Evolutionary conservation across 2,888 invertebrate species (phyloP), one percentile per base, ranked within the genome.

Genomic region (Drosophila aldrichi): DNA sequence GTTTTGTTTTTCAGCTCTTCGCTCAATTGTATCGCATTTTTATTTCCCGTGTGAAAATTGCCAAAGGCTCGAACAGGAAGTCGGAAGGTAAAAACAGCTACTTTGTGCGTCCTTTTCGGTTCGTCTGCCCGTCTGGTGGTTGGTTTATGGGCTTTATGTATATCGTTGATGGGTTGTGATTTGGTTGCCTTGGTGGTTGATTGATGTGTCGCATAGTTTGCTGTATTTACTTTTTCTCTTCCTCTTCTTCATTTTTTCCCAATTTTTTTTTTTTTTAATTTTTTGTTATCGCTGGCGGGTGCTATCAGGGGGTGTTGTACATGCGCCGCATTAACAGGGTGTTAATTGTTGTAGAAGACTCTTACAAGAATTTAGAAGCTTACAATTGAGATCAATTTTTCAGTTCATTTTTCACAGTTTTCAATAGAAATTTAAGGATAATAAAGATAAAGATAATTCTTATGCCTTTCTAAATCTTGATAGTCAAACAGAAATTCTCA

Each of bases 31-130:
- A 88, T 77, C 88, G 77, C 81, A 81, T 85, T 82, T 88, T 86
- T 86, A 88, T 89, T 86, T 86, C 86, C 86, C 86, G 86, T 86
- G 86, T 86, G 86, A 86, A 86, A 85, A 85, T 89, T 57, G 84
- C 89, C 81, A 71, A 71, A 67, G 76, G 66, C 70, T 51, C 48
- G 76, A 66, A 81, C 84, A 89, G 82, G 88, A 88, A 83, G 81
- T 46, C 49, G 63, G 56, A 64, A 61, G 67, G 58, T 49, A 70
- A 59, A 61, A 71, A 72, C 59, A 48, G 74, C 77, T 70, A 67
- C 78, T 68, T 81, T 72, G 60, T 67, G 18, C 57, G 77, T 78
- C 64, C 63, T 75, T 38, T 40, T 40, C 18, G 40, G 81, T 34
- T 18, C 22, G 29, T 12, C 43, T 54, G 43, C 29, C 44, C 57